Conservation (phyloP, 2,888 invertebrate genomes). For the Aphidius colemani region DNA sequence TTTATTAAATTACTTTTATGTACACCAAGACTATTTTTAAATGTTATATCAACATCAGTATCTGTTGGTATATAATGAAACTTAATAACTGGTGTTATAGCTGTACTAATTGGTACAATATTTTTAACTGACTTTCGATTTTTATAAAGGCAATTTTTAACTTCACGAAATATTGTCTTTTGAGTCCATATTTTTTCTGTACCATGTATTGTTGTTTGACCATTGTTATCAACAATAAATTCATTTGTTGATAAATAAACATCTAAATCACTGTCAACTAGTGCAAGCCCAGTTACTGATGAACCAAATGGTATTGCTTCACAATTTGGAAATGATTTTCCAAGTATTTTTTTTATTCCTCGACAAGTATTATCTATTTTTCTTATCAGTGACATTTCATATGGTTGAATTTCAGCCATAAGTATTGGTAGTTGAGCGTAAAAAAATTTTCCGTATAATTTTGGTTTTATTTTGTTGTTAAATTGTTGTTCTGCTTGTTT, state of each 20-base stretch:
- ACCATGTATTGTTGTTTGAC: constrained; percentile 10
- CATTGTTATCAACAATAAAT: constrained; percentile 36
- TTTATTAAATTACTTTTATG: constrained; percentile 72
- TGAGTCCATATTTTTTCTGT: constrained; percentile 26
- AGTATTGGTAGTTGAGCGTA: background rate
- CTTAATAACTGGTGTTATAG: constrained; percentile 80
- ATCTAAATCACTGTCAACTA: constrained; percentile 76
- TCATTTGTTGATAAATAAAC: constrained; percentile 66
- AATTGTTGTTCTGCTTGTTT: no score
- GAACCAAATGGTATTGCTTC: constrained; percentile 73
- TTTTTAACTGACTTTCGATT: constrained; percentile 62
- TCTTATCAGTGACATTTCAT: background rate
- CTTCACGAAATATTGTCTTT: constrained; percentile 49
- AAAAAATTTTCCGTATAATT: background rate
- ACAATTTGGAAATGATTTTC: constrained; percentile 46
- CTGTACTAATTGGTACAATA: constrained; percentile 69
- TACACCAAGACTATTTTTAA: constrained; percentile 72
- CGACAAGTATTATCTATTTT: constrained; percentile 8
- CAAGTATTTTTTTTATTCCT: constrained; percentile 41
- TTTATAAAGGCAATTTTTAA: constrained; percentile 58
- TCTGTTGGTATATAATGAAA: constrained; percentile 68
- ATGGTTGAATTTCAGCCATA: background rate
- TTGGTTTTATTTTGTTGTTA: no score
- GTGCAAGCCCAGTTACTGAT: constrained; percentile 71
- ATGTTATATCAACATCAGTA: constrained; percentile 74